Evolutionary conservation across 2,797 vertebrate species (phyloP).

Genomic region (Pipistrellus nathusii): DNA sequence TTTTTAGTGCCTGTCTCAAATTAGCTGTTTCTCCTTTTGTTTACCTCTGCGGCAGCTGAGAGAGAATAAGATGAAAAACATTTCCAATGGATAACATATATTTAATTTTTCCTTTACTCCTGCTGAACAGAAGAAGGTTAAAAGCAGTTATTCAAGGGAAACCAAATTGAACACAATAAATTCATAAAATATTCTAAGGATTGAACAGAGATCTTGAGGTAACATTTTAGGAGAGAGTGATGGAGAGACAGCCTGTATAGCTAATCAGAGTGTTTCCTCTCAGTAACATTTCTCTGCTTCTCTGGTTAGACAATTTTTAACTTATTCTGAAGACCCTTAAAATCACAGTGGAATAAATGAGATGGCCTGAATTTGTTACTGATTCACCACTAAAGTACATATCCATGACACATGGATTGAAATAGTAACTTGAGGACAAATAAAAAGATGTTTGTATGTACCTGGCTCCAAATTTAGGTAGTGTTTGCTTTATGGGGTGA

Average conservation of each 20-base stretch:
- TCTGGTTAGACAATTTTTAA: neutral
- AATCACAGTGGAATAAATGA: neutral
- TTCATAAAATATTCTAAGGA: neutral
- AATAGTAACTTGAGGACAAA: constrained; percentile 1
- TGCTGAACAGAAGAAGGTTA: neutral
- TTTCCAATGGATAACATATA: neutral
- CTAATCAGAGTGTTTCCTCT: neutral
- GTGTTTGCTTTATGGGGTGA: neutral
- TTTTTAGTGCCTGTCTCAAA: constrained; percentile 26
- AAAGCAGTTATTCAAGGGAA: neutral
- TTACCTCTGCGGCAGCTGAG: neutral
- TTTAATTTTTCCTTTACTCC: neutral
- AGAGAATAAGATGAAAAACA: neutral
- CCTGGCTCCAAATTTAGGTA: neutral
- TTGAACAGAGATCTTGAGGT: neutral
- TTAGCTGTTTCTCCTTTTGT: neutral
- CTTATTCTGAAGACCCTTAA: neutral
- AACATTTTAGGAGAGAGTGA: neutral
- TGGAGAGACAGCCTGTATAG: neutral
- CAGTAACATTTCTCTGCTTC: neutral
- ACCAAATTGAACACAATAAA: neutral
- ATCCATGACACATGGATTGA: neutral
- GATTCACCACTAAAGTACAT: neutral
- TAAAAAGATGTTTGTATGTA: neutral
- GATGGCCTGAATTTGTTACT: neutral